Evolutionary conservation across 2,113 vertebrate genomes (phyloP).

Genomic region (Lota lota): DNA sequence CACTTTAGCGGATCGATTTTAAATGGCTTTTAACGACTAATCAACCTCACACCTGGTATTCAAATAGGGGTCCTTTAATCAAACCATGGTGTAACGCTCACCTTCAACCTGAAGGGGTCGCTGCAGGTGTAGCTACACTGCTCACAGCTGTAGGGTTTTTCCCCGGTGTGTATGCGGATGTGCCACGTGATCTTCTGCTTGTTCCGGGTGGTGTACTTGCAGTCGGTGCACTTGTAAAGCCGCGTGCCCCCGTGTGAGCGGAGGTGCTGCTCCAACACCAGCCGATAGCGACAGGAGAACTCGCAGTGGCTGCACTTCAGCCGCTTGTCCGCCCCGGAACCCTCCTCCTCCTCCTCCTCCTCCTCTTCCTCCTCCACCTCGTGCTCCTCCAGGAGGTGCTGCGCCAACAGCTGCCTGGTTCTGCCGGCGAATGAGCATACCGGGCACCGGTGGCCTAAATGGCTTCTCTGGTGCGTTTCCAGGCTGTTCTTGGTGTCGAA

Average conservation of each 20-base stretch:
- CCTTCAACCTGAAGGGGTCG: slow-evolving; percentile 92
- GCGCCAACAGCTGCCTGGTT: slow-evolving; percentile 78
- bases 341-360: slow-evolving; percentile 83
- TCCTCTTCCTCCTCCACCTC: slow-evolving; percentile 86
- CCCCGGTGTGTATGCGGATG: slow-evolving; percentile 91
- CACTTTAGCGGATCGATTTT: too few relatives aligned
- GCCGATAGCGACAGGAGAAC: slow-evolving; percentile 83
- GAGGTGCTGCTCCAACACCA: slow-evolving; percentile 90
- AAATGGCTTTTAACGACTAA: too few relatives aligned
- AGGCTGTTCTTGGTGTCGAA: slow-evolving; percentile 73
- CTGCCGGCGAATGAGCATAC: slow-evolving; percentile 83
- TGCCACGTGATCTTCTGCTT: slow-evolving; percentile 98
- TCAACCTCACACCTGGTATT: too few relatives aligned
- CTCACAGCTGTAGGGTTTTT: slow-evolving; percentile 93
- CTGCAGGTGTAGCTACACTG: slow-evolving; percentile 88
- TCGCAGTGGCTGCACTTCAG: slow-evolving; percentile 83
- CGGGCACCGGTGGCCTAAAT: slow-evolving; percentile 82
- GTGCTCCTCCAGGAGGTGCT: slow-evolving; percentile 82
- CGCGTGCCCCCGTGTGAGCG: slow-evolving; percentile 89
- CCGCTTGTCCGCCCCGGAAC: slow-evolving; percentile 58
- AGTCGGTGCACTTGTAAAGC: slow-evolving; percentile 90
- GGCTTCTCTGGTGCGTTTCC: slow-evolving; percentile 75
- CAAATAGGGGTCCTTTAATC: too few relatives aligned
- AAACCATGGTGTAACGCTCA: slow-evolving; percentile 38
- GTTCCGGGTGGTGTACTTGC: slow-evolving; percentile 88